Conservation (phyloP, 2,888 invertebrate genomes). For the Acheta domesticus region DNA sequence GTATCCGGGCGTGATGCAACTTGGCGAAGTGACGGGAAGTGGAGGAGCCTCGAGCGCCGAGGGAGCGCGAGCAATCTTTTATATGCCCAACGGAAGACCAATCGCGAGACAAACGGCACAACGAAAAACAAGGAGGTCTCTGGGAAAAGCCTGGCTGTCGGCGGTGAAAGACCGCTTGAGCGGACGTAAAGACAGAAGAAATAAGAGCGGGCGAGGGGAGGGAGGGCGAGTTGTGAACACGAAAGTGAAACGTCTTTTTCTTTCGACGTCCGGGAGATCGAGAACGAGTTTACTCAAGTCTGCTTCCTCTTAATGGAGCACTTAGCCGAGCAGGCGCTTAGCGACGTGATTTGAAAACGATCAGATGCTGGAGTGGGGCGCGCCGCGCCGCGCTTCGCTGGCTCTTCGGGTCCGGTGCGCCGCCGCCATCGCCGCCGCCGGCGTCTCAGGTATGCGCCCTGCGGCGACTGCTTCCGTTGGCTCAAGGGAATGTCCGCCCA, state of each 20-base stretch:
- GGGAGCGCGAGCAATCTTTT: not conserved
- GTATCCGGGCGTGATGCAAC: no score
- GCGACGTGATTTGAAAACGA: not conserved
- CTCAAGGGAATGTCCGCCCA: no score
- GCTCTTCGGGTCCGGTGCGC: no score
- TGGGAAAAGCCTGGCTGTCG: no score
- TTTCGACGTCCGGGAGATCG: conserved; percentile 6
- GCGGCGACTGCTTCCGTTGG: no score
- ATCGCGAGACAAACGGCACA: not conserved
- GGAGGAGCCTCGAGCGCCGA: no score
- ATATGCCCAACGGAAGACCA: not conserved
- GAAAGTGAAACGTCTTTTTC: conserved; percentile 8
- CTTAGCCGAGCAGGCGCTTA: not conserved
- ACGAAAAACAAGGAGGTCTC: not conserved
- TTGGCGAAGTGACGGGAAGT: not conserved
- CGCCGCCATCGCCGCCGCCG: no score
- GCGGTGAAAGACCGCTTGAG: not conserved
- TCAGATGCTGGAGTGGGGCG: not conserved
- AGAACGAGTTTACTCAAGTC: not conserved
- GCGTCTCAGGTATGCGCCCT: no score
- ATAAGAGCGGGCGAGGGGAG: not conserved
- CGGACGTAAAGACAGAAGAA: conserved; percentile 5
- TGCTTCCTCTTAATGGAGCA: conserved; percentile 6
- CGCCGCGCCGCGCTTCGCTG: no score
- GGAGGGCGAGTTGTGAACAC: not conserved